Conservation (phyloP, 2,888 invertebrate genomes). For the Nomada fabriciana region DNA sequence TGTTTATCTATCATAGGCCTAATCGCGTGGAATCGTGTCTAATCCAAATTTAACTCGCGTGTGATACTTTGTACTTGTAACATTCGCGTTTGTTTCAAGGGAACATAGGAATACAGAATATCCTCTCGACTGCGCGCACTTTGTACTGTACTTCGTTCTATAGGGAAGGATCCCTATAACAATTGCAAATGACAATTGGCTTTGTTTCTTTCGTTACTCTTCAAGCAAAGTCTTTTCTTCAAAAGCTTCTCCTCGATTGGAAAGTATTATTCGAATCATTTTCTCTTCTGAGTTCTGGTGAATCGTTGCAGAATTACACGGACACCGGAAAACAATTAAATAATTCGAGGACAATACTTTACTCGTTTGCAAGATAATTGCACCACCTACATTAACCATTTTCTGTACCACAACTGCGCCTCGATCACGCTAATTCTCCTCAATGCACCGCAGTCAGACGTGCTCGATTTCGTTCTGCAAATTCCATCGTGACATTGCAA, state of each 20-base stretch:
- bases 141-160: neutral
- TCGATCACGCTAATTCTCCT: slow-evolving; percentile 15
- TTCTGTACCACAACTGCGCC: slow-evolving; percentile 7
- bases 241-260: too few species aligned
- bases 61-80: neutral
- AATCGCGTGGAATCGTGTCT: slow-evolving; percentile 1
- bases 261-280: too few species aligned
- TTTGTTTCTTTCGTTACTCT: neutral
- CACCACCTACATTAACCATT: slow-evolving; percentile 2
- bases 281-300: too few species aligned
- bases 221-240: too few species aligned
- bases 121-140: neutral
- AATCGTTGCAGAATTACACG: too few species aligned
- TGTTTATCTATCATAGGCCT: slow-evolving; percentile 1
- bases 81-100: neutral
- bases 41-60: slow-evolving; percentile 18
- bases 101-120: neutral
- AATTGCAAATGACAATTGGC: neutral
- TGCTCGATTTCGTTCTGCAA: slow-evolving; percentile 7
- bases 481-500: slow-evolving; percentile 6
- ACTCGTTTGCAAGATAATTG: neutral
- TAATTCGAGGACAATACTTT: neutral
- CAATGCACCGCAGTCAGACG: neutral
- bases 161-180: neutral
- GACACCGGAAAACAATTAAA: neutral